These are phyloP conservation scores for Phanerotoma sp. DNA, from an alignment of 2,888 invertebrate species.

Conservation along the genomic window DNA sequence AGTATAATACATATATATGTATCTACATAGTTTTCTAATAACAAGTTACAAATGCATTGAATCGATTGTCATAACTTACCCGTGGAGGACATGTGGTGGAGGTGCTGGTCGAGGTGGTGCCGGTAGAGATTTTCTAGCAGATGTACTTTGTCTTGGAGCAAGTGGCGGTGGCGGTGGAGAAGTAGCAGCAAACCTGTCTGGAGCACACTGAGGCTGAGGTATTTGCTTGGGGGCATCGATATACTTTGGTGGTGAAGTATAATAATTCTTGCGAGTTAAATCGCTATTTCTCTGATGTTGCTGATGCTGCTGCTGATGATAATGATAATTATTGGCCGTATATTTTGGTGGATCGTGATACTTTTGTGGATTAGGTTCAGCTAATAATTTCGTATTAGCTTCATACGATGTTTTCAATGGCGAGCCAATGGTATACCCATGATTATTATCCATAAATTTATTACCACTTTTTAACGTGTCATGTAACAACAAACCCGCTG, in stretches of 20 bases:
- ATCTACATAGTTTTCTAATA: background rate
- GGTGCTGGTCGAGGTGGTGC: slow-evolving; percentile 55
- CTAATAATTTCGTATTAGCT: slow-evolving; percentile 42
- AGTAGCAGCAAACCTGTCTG: slow-evolving; percentile 27
- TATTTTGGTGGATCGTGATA: slow-evolving; percentile 52
- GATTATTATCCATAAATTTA: slow-evolving; percentile 23
- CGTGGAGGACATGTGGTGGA: slow-evolving; percentile 43
- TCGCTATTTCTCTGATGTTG: no score
- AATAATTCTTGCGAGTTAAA: slow-evolving; percentile 39
- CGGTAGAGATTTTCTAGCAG: slow-evolving; percentile 49
- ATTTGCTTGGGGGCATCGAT: slow-evolving; percentile 44
- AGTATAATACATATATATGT: background rate
- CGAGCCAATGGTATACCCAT: slow-evolving; percentile 38
- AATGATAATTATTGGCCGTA: slow-evolving; percentile 29
- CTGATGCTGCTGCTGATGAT: slow-evolving; percentile 41
- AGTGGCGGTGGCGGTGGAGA: slow-evolving; percentile 48
- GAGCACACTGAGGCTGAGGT: slow-evolving; percentile 36
- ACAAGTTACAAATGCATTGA: background rate
- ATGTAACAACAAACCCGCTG: slow-evolving; percentile 26
- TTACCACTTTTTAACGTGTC: slow-evolving; percentile 34
- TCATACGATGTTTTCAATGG: slow-evolving; percentile 49
- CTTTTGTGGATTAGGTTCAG: slow-evolving; percentile 45
- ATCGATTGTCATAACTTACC: slow-evolving; percentile 42
- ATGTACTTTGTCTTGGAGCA: slow-evolving; percentile 50
- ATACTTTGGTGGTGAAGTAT: slow-evolving; percentile 47